Percentiles rank a stretch among this genome's conserved stretches.
Evolutionary conservation across 2,113 vertebrate species (phyloP).

Genomic region (Benitochromis conjunctus): DNA sequence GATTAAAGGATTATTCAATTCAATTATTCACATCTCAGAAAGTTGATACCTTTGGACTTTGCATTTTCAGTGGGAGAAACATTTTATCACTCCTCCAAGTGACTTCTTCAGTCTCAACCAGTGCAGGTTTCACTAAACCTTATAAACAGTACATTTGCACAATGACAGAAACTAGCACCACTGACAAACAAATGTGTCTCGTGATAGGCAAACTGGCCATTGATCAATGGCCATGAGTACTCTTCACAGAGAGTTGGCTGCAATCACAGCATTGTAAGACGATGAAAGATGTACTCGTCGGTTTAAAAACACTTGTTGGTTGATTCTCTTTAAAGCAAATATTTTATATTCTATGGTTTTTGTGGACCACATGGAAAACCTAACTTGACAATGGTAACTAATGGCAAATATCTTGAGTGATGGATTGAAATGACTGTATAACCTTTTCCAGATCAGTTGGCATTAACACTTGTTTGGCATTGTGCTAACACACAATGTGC

Average conservation of each 20-base stretch:
- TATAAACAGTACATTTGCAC: neutral
- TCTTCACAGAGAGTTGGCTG: neutral
- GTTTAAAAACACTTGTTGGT: too few species aligned
- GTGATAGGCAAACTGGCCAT: neutral
- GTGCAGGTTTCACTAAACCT: neutral
- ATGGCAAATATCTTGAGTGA: too few species aligned
- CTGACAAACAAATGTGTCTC: neutral
- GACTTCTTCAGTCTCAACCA: neutral
- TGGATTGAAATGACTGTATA: too few species aligned
- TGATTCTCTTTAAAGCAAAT: too few species aligned
- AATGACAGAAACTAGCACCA: neutral
- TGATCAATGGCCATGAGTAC: neutral
- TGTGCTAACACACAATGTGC: too few species aligned
- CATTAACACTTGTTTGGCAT: too few species aligned
- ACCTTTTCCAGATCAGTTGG: too few species aligned
- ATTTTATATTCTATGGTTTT: too few species aligned
- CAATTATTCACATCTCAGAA: too few species aligned
- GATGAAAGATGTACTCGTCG: neutral
- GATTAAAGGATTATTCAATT: too few species aligned
- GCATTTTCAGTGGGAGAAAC: neutral
- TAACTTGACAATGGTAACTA: too few species aligned
- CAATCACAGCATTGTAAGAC: neutral
- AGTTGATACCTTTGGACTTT: neutral
- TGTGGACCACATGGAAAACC: too few species aligned
- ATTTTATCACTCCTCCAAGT: neutral